Conservation (phyloP, 2,888 invertebrate species). For the Limnephilus auricula region DNA sequence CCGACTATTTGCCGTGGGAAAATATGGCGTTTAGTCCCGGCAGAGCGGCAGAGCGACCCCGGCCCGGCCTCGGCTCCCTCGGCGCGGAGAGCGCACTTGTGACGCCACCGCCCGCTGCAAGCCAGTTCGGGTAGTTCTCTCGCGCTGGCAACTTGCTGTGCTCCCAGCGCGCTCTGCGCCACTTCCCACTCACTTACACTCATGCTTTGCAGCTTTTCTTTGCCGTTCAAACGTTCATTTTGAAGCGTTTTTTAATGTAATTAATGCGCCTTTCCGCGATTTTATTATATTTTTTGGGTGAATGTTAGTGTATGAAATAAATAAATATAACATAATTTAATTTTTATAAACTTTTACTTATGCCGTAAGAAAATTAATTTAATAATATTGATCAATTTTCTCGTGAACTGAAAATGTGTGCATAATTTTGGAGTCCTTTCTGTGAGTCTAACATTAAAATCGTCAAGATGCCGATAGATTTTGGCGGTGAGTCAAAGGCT, state of each 20-base stretch:
- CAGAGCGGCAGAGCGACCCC: not conserved
- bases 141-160: not conserved
- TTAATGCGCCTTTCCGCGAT: too few species aligned
- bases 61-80: not conserved
- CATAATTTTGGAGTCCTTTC: not conserved
- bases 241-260: not conserved
- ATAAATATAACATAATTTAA: not conserved
- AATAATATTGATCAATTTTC: not conserved
- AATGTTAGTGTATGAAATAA: not conserved
- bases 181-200: not conserved
- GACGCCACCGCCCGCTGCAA: not conserved
- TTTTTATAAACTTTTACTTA: not conserved
- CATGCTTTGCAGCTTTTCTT: not conserved
- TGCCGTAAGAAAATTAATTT: not conserved
- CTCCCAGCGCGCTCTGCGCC: not conserved
- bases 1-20: not conserved
- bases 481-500: not conserved
- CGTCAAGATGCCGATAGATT: not conserved
- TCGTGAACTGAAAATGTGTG: not conserved
- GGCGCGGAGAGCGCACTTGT: not conserved
- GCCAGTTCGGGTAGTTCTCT: not conserved
- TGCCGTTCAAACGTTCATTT: too few species aligned
- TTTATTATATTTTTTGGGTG: not conserved
- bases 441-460: not conserved
- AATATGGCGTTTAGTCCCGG: not conserved